These are phyloP conservation scores for Bembecia ichneumoniformis DNA, from an alignment of 2,888 invertebrate genomes.

Conservation along the genomic window DNA sequence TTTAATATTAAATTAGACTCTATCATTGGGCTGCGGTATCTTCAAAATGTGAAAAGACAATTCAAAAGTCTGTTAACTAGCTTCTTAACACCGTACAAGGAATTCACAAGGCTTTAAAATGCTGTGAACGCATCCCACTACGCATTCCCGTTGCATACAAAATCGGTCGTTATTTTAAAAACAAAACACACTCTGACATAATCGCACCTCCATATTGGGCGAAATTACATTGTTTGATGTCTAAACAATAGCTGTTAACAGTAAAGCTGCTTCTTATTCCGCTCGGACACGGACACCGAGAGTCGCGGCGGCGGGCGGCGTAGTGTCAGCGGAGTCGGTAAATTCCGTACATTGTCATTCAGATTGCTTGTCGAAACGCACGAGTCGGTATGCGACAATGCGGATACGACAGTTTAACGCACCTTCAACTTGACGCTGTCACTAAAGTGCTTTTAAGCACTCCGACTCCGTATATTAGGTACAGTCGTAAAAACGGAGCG, in stretches of 20 bases:
- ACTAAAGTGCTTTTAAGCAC: too few species aligned
- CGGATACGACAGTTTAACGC: conserved; percentile 36
- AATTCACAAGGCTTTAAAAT: conserved; percentile 27
- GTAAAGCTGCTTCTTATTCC: conserved; percentile 57
- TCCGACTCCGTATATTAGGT: too few species aligned
- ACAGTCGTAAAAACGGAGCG: neutral
- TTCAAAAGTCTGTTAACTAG: too few species aligned
- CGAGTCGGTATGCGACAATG: conserved; percentile 61
- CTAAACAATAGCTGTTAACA: conserved; percentile 64
- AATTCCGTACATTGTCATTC: conserved; percentile 66
- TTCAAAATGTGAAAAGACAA: too few species aligned
- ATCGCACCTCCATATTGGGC: conserved; percentile 63
- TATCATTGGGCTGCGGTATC: too few species aligned
- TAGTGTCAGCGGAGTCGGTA: conserved; percentile 35
- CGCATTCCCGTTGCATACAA: conserved; percentile 34
- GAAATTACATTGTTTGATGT: conserved; percentile 63
- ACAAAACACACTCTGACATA: conserved; percentile 66
- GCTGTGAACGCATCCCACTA: conserved; percentile 31
- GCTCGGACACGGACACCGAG: conserved; percentile 2
- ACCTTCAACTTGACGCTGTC: conserved; percentile 18
- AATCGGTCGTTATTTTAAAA: conserved; percentile 28
- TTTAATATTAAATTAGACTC: too few species aligned
- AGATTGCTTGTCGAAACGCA: conserved; percentile 61
- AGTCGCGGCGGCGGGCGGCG: conserved; percentile 26
- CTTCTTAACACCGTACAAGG: neutral